phyloP scores from a whole-genome alignment of 2,113 vertebrate species.

The Azemiops feae region DNA sequence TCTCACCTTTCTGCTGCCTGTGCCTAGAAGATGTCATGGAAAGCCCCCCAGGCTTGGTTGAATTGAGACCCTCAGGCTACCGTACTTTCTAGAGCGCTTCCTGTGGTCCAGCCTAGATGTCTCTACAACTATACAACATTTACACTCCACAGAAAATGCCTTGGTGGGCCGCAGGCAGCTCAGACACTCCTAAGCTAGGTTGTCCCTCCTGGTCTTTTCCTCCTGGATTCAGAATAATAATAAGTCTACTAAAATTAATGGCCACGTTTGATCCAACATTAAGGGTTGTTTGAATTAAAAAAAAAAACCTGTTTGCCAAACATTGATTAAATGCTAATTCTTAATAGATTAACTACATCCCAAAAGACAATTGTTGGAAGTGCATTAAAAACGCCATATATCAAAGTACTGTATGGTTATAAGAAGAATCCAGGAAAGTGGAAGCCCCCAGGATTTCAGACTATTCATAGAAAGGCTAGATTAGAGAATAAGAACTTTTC shows the following conservation, averaged over 20 bases:
- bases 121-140: background rate
- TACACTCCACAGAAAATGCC: background rate
- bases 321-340: slow-evolving; percentile 21
- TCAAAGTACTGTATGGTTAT: background rate
- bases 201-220: background rate
- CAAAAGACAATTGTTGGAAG: slow-evolving; percentile 15
- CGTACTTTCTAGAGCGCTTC: background rate
- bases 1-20: background rate
- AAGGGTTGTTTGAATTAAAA: slow-evolving; percentile 33
- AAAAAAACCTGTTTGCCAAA: slow-evolving; percentile 1
- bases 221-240: background rate
- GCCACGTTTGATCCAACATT: slow-evolving; percentile 32
- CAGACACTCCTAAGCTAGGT: background rate
- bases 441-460: background rate
- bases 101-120: background rate
- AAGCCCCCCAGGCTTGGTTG: background rate
- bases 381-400: slow-evolving; percentile 39
- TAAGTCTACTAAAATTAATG: slow-evolving; percentile 45
- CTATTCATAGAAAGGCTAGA: background rate
- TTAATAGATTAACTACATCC: slow-evolving; percentile 24
- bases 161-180: background rate
- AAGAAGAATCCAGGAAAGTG: background rate
- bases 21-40: background rate
- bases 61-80: background rate
- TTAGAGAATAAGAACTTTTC: background rate